Evolutionary conservation across 2,113 vertebrate genomes (phyloP), one percentile per base, ranked within the genome.

Genomic region (Melierax canorus): DNA sequence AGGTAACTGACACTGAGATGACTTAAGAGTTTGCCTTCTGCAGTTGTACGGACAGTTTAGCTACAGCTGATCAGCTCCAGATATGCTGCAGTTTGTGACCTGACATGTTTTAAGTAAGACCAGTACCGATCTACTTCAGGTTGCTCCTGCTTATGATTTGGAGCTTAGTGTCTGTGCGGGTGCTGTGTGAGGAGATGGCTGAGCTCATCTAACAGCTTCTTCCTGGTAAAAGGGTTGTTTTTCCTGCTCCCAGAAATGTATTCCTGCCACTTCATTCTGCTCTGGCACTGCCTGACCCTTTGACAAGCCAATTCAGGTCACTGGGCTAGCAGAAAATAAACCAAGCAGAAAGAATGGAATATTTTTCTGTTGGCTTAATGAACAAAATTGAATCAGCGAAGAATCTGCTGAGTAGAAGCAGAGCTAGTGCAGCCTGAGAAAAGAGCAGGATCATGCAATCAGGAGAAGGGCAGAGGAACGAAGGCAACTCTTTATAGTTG

Each of bases 351-450:
- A 88, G 26, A 84, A 86, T 34, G 27, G 5, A 88, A 45, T 80
- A 77, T 69, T 86, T 83, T 95, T 92, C 82, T 90, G 14, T 69
- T 88, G 36, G 30, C 27, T 88, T 92, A 80, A 89, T 92, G 43
- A 89, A 84, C 22, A 83, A 94, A 91, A 89, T 36, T 81, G 55
- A 94, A 89, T 95, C 86, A 92, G 81, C 29, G 75, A 72, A 85
- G n/a, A 82, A 88, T 85, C 62, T 85, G 32, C 36, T 91, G n/a
- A 77, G 38, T 67, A 56, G 58, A 79, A 51, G 46, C 16, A 77
- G 27, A 41, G 41, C 59, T 53, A 62, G 16, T 62, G 48, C 82
- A 88, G 53, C 16, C 16, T 3, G n/a, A 80, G 58, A 79, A 90
- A 88, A 84, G 63, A 83, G 38, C 17, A 41, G 55, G 64, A 79